Percentiles rank a stretch among this genome's conserved stretches.
phyloP scores from a whole-genome alignment of 2,888 invertebrate species.

The Sericinus montela region DNA sequence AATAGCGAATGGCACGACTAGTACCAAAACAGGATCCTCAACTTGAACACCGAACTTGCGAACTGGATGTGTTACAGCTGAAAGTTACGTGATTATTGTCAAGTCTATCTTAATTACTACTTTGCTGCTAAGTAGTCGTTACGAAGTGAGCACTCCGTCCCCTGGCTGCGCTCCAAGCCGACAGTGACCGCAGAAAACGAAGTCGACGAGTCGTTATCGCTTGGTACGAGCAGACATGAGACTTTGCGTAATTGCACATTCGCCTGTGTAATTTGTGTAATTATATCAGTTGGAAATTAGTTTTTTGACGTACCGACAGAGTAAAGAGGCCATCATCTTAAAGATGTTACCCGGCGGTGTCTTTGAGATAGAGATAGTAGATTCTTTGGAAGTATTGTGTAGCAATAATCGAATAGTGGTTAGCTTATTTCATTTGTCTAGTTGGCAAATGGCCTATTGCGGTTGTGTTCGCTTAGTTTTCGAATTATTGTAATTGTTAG shows the following conservation, averaged over 20 bases:
- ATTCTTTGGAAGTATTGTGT: too few species aligned
- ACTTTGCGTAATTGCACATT: slow-evolving; percentile 27
- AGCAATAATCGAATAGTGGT: too few species aligned
- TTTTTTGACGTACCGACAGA: not conserved
- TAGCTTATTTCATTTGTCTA: too few species aligned
- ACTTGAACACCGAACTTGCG: not conserved
- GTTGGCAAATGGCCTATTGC: too few species aligned
- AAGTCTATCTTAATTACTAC: slow-evolving; percentile 12
- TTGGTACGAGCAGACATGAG: slow-evolving; percentile 24
- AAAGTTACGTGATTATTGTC: slow-evolving; percentile 14
- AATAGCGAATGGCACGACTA: too few species aligned
- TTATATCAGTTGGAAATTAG: slow-evolving; percentile 5
- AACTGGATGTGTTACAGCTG: slow-evolving; percentile 1
- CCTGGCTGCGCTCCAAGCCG: slow-evolving; percentile 63
- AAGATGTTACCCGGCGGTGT: not conserved
- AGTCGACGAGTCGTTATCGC: slow-evolving; percentile 54
- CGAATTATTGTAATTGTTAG: too few species aligned
- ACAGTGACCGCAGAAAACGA: slow-evolving; percentile 65
- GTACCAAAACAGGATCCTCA: too few species aligned
- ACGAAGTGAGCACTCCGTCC: slow-evolving; percentile 36
- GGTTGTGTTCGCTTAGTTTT: too few species aligned
- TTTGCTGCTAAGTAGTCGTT: slow-evolving; percentile 8
- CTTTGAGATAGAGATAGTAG: too few species aligned
- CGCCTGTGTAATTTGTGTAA: slow-evolving; percentile 5
- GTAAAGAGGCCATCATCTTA: not conserved